Conservation (phyloP, 2,797 vertebrate genomes). For the Lacerta bilineata region DNA sequence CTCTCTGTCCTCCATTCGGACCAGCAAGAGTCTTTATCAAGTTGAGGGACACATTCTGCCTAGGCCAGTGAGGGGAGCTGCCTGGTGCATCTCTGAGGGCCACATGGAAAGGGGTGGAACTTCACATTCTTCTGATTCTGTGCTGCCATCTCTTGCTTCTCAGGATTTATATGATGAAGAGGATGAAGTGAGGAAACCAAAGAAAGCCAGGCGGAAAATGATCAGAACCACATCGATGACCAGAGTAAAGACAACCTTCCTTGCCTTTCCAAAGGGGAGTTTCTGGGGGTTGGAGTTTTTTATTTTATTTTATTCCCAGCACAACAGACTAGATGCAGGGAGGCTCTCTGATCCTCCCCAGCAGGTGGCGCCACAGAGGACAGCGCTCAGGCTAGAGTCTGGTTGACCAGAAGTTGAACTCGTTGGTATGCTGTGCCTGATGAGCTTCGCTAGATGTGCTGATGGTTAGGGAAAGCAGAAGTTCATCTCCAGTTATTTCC, state of each 20-base stretch:
- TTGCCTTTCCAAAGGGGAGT: neutral
- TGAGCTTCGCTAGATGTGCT: neutral
- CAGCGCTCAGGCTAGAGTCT: neutral
- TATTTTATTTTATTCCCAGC: neutral
- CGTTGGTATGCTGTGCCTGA: neutral
- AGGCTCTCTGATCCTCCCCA: neutral
- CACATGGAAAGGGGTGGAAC: too few species aligned
- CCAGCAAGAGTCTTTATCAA: too few species aligned
- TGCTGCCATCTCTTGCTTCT: slow-evolving; percentile 40
- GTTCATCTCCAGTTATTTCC: too few species aligned
- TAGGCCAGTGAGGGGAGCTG: too few species aligned
- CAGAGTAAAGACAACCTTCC: slow-evolving; percentile 79
- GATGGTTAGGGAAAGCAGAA: neutral
- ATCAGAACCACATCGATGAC: slow-evolving; percentile 90
- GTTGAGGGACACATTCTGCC: too few species aligned
- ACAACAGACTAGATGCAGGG: neutral
- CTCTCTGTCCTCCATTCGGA: too few species aligned
- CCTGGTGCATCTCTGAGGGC: too few species aligned
- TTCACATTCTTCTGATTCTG: slow-evolving; percentile 13
- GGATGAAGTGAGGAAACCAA: slow-evolving; percentile 93
- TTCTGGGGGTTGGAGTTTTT: slow-evolving; percentile 25
- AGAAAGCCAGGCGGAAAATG: slow-evolving; percentile 94
- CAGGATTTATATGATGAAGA: slow-evolving; percentile 96
- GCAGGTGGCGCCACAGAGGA: neutral
- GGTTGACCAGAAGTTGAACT: neutral